Base-by-base conservation (phyloP, 2,113 vertebrate species). In the Trichomycterus rosablanca region DNA sequence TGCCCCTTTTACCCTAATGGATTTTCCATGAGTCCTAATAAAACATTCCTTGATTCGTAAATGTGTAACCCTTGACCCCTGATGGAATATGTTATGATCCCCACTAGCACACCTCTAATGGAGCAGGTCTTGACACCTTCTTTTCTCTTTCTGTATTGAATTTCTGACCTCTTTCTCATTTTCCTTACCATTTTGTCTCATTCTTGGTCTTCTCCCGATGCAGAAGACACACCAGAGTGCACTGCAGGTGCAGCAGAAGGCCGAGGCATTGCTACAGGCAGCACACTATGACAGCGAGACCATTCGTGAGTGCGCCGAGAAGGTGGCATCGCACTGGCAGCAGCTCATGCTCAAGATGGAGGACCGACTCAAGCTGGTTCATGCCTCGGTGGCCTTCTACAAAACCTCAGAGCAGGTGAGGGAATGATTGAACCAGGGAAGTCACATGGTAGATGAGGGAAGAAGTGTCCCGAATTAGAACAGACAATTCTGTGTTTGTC, bases 291-390 rank as follows among this genome's bases (percentile, higher is more conserved):
- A 97, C 63, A 94, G 93, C 91, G 95, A 99, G 74, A 91, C 94
- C 88, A 99, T 99, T 80, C 80, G 94, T 1, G 96, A 99, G 76
- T 99, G 96, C 1, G 96, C 96, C 0, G 96, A 97, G 84, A 97
- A 93, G 59, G 96, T 98, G 44, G 96, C 94, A 26, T 97, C 93
- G 0, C 95, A 99, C 56, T 97, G 96, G 96, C 95, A 98, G 54
- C 94, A 99, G 75, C 91, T 99, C 63, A 99, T 99, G 96, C 86
- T 99, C 54, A 99, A 98, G 84, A 99, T 98, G 95, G 95, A 99
- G 74, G 96, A 99, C 71, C 89, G 94, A 16, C 92, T 99, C 53
- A 99, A 99, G 79, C 93, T 99, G n/a, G 96, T 99, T 73, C 98
- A 98, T 0, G 96, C 96, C 7, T 99, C 96, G 0, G 96, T 99